Evolutionary conservation across 92 coral and sea anemone genomes (phyloP).

Genomic region (Galaxea fascicularis): DNA sequence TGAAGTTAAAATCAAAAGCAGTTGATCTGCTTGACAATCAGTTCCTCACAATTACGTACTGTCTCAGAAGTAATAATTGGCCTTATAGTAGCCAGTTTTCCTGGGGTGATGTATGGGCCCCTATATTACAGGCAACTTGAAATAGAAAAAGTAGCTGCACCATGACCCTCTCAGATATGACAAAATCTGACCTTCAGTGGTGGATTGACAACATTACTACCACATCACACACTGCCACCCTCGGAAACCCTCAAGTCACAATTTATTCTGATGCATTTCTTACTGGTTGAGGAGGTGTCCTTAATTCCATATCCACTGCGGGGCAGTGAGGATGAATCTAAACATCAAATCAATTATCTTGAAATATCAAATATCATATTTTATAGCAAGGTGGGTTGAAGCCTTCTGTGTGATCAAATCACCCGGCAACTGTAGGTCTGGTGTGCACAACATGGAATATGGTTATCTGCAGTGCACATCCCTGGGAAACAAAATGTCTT

Average conservation of each 20-base stretch:
- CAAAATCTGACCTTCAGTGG: slow-evolving; percentile 51
- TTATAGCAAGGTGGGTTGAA: slow-evolving; percentile 59
- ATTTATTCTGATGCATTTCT: slow-evolving; percentile 47
- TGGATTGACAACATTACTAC: slow-evolving; percentile 30
- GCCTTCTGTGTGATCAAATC: slow-evolving; percentile 41
- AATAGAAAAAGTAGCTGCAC: too few relatives aligned
- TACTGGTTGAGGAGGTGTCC: slow-evolving; percentile 9
- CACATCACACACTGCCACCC: slow-evolving; percentile 6
- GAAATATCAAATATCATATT: slow-evolving; percentile 44
- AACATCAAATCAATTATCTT: slow-evolving; percentile 44
- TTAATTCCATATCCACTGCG: slow-evolving; percentile 37
- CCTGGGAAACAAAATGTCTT: slow-evolving; percentile 66
- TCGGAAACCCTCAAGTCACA: background rate
- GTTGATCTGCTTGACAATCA: slow-evolving; percentile 5
- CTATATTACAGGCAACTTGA: too few relatives aligned
- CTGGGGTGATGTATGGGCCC: too few relatives aligned
- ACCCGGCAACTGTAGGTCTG: slow-evolving; percentile 63
- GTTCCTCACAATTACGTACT: slow-evolving; percentile 39
- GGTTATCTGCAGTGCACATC: slow-evolving; percentile 63
- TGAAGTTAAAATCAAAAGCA: background rate
- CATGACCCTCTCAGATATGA: slow-evolving; percentile 43
- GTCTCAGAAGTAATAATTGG: slow-evolving; percentile 51
- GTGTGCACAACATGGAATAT: slow-evolving; percentile 54
- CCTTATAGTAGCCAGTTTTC: slow-evolving; percentile 22
- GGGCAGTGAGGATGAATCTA: background rate